Percentiles rank a stretch among this genome's conserved stretches.
phyloP scores from a whole-genome alignment of 2,113 vertebrate genomes.

The Noturus placidus region DNA sequence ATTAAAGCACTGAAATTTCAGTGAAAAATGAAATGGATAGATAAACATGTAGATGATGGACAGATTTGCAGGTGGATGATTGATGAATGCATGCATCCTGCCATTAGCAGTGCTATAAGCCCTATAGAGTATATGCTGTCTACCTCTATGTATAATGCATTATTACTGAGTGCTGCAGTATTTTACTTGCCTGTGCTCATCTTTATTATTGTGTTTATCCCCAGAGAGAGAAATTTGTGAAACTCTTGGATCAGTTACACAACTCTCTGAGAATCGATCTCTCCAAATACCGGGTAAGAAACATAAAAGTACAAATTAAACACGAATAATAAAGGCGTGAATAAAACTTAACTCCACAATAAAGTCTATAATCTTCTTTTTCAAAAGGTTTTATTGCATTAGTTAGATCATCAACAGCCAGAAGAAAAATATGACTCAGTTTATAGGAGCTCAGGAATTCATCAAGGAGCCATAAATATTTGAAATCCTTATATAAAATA shows the following conservation, averaged over 20 bases:
- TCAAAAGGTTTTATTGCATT: neutral
- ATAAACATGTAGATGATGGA: neutral
- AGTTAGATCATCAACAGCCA: neutral
- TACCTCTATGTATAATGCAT: neutral
- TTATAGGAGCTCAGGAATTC: neutral
- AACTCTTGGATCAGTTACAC: conserved; percentile 94
- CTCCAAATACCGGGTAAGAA: conserved; percentile 94
- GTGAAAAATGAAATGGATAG: too few relatives aligned
- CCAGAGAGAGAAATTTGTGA: conserved; percentile 98
- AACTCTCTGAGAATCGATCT: conserved; percentile 97
- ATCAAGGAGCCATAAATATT: too few relatives aligned
- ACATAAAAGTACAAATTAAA: too few relatives aligned
- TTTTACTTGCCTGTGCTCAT: neutral
- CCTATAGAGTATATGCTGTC: neutral
- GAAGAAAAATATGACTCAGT: neutral
- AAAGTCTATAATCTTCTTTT: neutral
- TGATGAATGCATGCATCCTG: neutral
- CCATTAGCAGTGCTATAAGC: neutral
- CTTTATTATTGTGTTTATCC: conserved; percentile 5
- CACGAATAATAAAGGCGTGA: neutral
- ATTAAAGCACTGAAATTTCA: too few relatives aligned
- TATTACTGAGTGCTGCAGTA: neutral
- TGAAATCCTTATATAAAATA: neutral
- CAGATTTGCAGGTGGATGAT: neutral
- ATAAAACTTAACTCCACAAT: neutral